Conservation (phyloP, 2,113 vertebrate species). For the Dasypus novemcinctus region DNA sequence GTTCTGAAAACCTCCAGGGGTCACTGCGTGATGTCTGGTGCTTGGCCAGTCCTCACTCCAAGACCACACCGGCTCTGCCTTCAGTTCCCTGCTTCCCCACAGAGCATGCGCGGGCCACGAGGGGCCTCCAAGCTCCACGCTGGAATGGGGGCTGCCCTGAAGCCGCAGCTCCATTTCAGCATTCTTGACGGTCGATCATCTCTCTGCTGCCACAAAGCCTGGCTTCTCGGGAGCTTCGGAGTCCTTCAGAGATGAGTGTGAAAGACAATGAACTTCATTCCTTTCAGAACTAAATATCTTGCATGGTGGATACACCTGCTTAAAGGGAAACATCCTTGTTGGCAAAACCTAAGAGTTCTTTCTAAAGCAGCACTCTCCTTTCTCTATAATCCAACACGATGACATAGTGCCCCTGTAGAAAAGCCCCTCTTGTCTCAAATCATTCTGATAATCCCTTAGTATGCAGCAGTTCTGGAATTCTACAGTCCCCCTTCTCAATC, state of each 20-base stretch:
- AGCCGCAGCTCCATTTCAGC: not conserved
- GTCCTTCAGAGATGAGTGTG: not conserved
- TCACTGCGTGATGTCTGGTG: not conserved
- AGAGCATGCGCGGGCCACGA: rapidly evolving
- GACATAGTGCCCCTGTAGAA: not conserved
- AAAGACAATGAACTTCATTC: not conserved
- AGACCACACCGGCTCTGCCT: not conserved
- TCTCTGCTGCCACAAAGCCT: not conserved
- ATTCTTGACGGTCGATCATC: too few species aligned
- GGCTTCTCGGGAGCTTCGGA: not conserved
- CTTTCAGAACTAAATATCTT: not conserved
- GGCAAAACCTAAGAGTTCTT: not conserved
- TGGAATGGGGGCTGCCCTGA: not conserved
- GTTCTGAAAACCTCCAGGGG: not conserved
- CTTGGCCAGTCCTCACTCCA: not conserved
- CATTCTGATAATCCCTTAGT: not conserved
- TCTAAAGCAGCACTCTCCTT: not conserved
- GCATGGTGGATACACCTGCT: not conserved
- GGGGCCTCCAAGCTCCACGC: rapidly evolving
- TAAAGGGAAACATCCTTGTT: not conserved
- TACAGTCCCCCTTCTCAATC: not conserved
- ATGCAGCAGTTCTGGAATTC: not conserved
- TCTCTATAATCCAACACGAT: not conserved
- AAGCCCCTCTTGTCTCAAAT: not conserved
- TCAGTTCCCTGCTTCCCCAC: not conserved